Percentiles rank a stretch among this genome's conserved stretches.
Conservation (phyloP, 2,113 vertebrate species). For the Rhadina sibilatrix region DNA sequence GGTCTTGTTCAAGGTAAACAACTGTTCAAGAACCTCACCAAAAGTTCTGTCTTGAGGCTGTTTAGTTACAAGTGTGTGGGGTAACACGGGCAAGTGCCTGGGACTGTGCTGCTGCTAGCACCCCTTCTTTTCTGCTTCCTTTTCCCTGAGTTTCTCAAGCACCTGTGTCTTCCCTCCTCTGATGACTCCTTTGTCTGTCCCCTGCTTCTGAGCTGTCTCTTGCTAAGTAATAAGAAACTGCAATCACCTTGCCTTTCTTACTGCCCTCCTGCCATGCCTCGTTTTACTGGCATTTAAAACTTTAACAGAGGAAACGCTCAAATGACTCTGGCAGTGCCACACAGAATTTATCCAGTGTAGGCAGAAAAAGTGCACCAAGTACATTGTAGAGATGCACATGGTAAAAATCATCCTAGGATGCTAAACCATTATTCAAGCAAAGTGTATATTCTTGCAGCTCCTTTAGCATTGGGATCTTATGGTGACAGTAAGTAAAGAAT, state of each 20-base stretch:
- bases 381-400: neutral
- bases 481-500: neutral
- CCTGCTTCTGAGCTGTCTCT: neutral
- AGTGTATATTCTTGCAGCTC: neutral
- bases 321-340: neutral
- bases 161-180: neutral
- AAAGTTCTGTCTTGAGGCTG: neutral
- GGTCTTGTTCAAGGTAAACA: neutral
- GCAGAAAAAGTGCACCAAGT: neutral
- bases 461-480: neutral
- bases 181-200: neutral
- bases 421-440: neutral
- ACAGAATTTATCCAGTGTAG: neutral
- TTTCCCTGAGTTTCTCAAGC: neutral
- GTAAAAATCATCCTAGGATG: neutral
- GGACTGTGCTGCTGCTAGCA: neutral
- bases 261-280: neutral
- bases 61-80: fast-evolving
- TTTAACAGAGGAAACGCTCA: neutral
- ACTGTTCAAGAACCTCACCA: neutral
- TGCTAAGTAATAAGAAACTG: neutral
- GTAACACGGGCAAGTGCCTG: neutral
- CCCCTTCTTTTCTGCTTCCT: neutral
- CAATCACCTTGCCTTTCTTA: neutral
- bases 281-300: neutral